Evolutionary conservation across 2,797 vertebrate species (phyloP).

Genomic region (Epinephelus malabaricus): DNA sequence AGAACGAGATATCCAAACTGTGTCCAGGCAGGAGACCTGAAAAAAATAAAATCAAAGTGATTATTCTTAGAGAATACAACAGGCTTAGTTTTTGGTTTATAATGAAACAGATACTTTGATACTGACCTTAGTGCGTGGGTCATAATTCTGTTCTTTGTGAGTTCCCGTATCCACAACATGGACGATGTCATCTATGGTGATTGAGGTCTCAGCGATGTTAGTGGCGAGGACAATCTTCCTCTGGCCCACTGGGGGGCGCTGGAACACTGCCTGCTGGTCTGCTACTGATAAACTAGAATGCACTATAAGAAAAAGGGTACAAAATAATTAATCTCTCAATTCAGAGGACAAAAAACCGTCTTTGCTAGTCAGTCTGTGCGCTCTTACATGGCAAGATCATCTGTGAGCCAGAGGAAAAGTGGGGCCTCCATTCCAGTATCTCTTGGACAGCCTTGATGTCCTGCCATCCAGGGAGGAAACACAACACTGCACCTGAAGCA

Average conservation of each 20-base stretch:
- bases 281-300: constrained; percentile 96
- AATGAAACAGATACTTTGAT: background rate
- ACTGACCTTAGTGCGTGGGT: constrained; percentile 92
- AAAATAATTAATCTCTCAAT: background rate
- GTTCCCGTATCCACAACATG: constrained; percentile 95
- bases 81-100: no score
- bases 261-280: constrained; percentile 96
- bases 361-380: background rate
- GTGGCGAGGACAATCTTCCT: constrained; percentile 96
- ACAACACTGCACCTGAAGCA: constrained; percentile 92
- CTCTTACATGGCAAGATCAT: constrained; percentile 92
- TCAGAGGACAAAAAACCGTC: background rate
- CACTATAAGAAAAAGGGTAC: constrained; percentile 79
- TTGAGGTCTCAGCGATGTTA: constrained; percentile 97
- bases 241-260: constrained; percentile 85
- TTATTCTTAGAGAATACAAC: background rate
- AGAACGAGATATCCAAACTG: constrained; percentile 94
- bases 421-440: constrained; percentile 85
- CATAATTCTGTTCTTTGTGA: constrained; percentile 96
- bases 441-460: constrained; percentile 95
- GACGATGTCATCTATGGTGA: constrained; percentile 97
- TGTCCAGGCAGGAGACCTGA: constrained; percentile 96
- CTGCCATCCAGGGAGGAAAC: constrained; percentile 98
- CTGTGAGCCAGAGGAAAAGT: constrained; percentile 86
- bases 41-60: background rate